Evolutionary conservation across 2,113 vertebrate species (phyloP), one percentile per base, ranked within the genome.

Genomic region (Sinocyclocheilus grahami): DNA sequence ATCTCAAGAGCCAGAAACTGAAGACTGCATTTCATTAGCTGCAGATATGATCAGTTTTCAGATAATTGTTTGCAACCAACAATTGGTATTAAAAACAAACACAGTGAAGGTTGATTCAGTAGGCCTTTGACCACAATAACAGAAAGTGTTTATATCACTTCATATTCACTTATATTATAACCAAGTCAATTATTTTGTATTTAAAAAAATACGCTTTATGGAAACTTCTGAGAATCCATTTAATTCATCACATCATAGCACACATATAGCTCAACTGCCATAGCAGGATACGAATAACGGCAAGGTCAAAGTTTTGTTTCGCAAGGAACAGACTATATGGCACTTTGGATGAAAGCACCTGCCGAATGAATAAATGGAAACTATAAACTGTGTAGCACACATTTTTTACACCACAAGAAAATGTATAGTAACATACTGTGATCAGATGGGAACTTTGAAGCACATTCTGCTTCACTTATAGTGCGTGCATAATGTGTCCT

Each of bases 1-100:
- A 94, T 93, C 92, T 94, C 92, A 92, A 11, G 83, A 90, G 86
- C 90, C 92, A 89, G 92, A 94, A 92, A 91, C 92, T 91, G 91
- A 92, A 89, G 86, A 89, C 89, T 91, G 91, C 90, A 91, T 93
- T 91, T 93, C 80, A 87, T 87, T 84, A 87, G 83, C 69, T 33
- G 5, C 30, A 20, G n/a, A 67, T 78, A 58, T 39, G 48, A 63
- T 80, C 75, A 6, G 46, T 78, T 69, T 71, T 62, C 24, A 77
- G 71, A 75, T 51, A 79, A 85, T 69, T 79, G 62, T 85, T 51
- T 0, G 13, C 42, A 71, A 62, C 22, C 24, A 82, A 30, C 37
- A 62, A 24, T 30, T 18, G 48, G 58, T 69, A 55, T 39, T 13
- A 76, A 78, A 37, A 76, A 60, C 24, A 33, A 76, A 69, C 46